Percentiles rank a stretch among this genome's conserved stretches.
phyloP scores from a whole-genome alignment of 2,888 invertebrate genomes.

The Scaptomyza polygonia region DNA sequence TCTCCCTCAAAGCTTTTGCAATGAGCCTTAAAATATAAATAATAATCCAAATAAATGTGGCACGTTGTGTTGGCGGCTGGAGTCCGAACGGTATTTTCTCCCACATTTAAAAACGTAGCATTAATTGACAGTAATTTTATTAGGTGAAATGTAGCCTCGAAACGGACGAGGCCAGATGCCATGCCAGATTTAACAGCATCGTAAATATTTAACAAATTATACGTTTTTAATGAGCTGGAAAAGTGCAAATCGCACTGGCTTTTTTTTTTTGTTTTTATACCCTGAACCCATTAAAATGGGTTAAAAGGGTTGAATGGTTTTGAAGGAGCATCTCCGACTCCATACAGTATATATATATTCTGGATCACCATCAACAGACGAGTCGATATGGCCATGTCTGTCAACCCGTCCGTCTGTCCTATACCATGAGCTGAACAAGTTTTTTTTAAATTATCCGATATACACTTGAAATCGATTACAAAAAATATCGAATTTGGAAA shows the following conservation, averaged over 20 bases:
- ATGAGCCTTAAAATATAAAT: conserved; percentile 70
- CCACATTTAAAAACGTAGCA: conserved; percentile 35
- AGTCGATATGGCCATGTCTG: no score
- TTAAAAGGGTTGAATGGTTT: no score
- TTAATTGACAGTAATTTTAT: conserved; percentile 80
- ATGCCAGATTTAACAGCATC: conserved; percentile 58
- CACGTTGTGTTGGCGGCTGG: conserved; percentile 18
- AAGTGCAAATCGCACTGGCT: conserved; percentile 73
- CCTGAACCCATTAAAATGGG: no score
- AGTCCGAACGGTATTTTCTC: conserved; percentile 1
- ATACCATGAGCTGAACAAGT: no score
- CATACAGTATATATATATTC: no score
- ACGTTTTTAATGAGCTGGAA: conserved; percentile 79
- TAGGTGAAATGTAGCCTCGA: conserved; percentile 66
- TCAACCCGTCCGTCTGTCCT: no score
- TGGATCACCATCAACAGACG: no score
- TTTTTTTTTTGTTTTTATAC: conserved; percentile 33
- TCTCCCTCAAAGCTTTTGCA: conserved; percentile 13
- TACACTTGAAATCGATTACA: no score
- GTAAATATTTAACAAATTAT: conserved; percentile 80
- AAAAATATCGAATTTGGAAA: no score
- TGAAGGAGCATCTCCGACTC: no score
- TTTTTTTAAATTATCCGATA: no score
- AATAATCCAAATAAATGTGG: conserved; percentile 75
- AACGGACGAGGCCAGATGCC: conserved; percentile 44